Evolutionary conservation across 2,113 vertebrate genomes (phyloP), one percentile per base, ranked within the genome.

Genomic region (Bagarius yarrelli): DNA sequence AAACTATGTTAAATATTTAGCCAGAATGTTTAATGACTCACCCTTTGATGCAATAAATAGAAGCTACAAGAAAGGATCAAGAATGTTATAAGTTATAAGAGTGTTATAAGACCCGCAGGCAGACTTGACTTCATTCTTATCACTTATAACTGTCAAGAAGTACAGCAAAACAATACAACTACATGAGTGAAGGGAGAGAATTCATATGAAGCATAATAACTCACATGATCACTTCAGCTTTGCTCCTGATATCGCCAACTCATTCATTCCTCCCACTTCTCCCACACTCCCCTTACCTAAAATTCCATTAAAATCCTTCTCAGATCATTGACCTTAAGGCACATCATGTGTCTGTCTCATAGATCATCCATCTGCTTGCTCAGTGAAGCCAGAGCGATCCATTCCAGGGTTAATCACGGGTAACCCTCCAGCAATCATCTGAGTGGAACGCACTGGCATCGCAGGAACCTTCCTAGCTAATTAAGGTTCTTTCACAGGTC

Each of bases 351-450:
- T 76, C 82, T 60, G 71, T 78, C 78, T 81, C 78, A 81, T 83
- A 76, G 57, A 80, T 77, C 81, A 78, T 32, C 79, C 73, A 78
- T 83, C 79, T 74, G 75, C 81, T 81, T 69, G 74, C 59, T 81
- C 74, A 64, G 55, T 57, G 32, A 67, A 80, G 84, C 69, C 47
- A 74, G 78, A 81, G 74, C 30, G 67, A 85, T 85, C 81, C 78
- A 83, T 83, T 83, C 67, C 36, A 19, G 81, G 84, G 81, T 85
- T 85, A 85, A 85, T 85, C 84, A 83, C 18, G 84, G 60, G 77
- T 83, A 69, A 83, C 80, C 77, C 60, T 44, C 6, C 32, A 74
- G 52, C 23, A 84, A 36, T 34, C 78, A 53, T 63, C 57, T 23
- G 69, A 77, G 84, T 75, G 73, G 73, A 85, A 73, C 73, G 15